Base-by-base conservation (phyloP, 2,888 invertebrate genomes). In the Pandemis heparana region DNA sequence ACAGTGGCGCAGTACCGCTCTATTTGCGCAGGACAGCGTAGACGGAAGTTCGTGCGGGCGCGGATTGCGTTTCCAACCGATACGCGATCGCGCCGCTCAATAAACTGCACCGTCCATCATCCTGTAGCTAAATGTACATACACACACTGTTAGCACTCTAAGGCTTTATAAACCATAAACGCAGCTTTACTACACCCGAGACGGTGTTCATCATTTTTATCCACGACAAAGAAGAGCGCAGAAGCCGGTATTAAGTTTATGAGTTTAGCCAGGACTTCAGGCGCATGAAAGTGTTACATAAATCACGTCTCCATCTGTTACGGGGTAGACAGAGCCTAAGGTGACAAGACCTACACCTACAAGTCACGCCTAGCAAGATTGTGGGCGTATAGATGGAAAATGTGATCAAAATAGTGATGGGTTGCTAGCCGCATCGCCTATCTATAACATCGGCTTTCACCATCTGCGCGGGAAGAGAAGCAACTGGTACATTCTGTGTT, bases 31-130 rank as follows among this genome's bases (percentile, higher is more conserved):
- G 89, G 85, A 86, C 85, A 84, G 85, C 85, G 79, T 80, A 82
- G 85, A 83, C 90, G 92, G 92, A 92, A 90, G 90, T 88, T 82
- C 87, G 86, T 87, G 89, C 85, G 85, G 88, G 90, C 85, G 89
- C 87, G 87, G 88, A 85, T 86, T 84, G 81, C 79, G 83, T 85
- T 89, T 90, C 89, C 90, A 88, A 80, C 75, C 70, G 60, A 10
- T 72, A 72, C 66, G 63, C 71, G 64, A 62, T 72, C 67, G 48
- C 72, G 51, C 14, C 67, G 69, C 70, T 56, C 65, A 66, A 73
- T 74, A 62, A 43, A 63, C 78, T 81, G 77, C 77, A 77, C 56
- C 67, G 70, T 74, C 74, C 74, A 77, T 82, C 79, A 78, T 79
- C 78, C 79, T 82, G 75, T 75, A 80, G 79, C 39, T 14, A 38